phyloP scores from a whole-genome alignment of 2,113 vertebrate species.

The Equus przewalskii region DNA sequence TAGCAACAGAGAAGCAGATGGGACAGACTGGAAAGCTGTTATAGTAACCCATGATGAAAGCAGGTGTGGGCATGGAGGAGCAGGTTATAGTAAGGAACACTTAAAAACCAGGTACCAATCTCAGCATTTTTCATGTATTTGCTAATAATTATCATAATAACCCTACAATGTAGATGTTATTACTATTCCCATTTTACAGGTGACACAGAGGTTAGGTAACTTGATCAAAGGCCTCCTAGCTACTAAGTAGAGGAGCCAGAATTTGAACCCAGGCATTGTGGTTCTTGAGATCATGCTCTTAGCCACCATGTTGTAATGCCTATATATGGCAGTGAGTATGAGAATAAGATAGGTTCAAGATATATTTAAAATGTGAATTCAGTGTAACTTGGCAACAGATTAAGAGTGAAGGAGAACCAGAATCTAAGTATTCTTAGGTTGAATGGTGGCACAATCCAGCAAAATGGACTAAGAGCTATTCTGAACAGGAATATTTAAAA shows the following conservation, averaged over 20 bases:
- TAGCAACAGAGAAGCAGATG: background rate
- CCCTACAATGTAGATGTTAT: too few species aligned
- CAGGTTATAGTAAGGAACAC: background rate
- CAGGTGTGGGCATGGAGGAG: background rate
- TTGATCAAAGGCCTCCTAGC: too few species aligned
- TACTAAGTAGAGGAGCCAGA: too few species aligned
- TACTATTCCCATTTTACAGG: too few species aligned
- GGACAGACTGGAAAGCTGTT: too few species aligned
- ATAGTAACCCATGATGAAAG: background rate
- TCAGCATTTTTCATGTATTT: background rate
- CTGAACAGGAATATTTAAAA: background rate
- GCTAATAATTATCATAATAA: background rate
- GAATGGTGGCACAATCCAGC: background rate
- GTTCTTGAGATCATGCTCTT: background rate
- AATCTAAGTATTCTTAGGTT: background rate
- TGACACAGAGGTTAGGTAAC: too few species aligned
- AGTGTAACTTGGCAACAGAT: background rate
- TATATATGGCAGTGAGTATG: background rate
- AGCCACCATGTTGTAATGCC: background rate
- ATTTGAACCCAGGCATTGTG: too few species aligned
- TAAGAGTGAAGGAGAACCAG: background rate
- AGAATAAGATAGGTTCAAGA: background rate
- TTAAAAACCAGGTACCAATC: background rate
- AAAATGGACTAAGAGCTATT: background rate
- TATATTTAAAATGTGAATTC: background rate